Evolutionary conservation across 2,113 vertebrate genomes (phyloP).

Genomic region (Oplegnathus fasciatus): DNA sequence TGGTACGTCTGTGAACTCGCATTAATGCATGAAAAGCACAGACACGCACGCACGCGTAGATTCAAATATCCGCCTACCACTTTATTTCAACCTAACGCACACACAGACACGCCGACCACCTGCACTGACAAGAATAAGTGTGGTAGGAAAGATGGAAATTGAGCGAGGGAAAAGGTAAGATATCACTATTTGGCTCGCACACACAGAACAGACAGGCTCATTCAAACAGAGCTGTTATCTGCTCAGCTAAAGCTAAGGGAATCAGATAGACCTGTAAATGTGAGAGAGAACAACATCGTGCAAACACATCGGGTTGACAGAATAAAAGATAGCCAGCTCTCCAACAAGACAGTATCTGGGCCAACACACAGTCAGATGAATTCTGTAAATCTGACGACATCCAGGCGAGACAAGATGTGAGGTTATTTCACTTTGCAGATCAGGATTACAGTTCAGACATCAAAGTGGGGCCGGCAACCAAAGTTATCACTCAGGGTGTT

Average conservation of each 20-base stretch:
- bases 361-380: slow-evolving; percentile 32
- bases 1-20: slow-evolving; percentile 11
- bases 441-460: slow-evolving; percentile 42
- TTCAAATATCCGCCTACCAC: slow-evolving; percentile 24
- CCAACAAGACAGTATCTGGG: slow-evolving; percentile 64
- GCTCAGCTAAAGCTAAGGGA: slow-evolving; percentile 58
- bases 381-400: slow-evolving; percentile 60
- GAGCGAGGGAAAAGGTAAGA: slow-evolving; percentile 51
- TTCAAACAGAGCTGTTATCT: slow-evolving; percentile 71
- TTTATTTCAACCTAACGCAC: slow-evolving; percentile 23
- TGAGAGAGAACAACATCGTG: slow-evolving; percentile 54
- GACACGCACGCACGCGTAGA: not conserved
- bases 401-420: slow-evolving; percentile 28
- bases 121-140: slow-evolving; percentile 30
- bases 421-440: slow-evolving; percentile 55
- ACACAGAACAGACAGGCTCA: slow-evolving; percentile 53
- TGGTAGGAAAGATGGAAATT: slow-evolving; percentile 36
- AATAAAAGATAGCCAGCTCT: slow-evolving; percentile 67
- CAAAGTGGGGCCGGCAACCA: slow-evolving; percentile 26
- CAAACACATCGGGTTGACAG: slow-evolving; percentile 66
- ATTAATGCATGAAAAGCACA: slow-evolving; percentile 31
- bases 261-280: slow-evolving; percentile 70
- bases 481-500: not conserved
- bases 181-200: slow-evolving; percentile 50
- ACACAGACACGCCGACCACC: not conserved